Base-by-base conservation (phyloP, 2,888 invertebrate species). In the Lypha dubia region DNA sequence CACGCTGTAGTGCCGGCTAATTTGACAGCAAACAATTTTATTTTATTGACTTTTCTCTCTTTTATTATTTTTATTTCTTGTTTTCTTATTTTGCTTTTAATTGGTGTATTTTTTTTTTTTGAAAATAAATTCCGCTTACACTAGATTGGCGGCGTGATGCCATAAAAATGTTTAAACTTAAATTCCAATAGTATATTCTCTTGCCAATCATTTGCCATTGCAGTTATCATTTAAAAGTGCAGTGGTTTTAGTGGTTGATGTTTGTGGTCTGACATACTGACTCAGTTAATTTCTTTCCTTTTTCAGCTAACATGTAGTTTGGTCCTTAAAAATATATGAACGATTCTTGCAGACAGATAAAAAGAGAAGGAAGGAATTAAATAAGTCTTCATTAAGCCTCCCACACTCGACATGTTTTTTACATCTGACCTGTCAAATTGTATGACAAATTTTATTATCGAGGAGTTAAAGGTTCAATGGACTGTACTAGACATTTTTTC, bases 261-360 rank as follows among this genome's bases (percentile, higher is more conserved):
- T 60, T 70, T 32, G 46, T 70, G 4, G 79, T 71, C 46, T 79
- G 79, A 79, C 79, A 79, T 11, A 79, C 79, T 79, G 79, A 79
- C 79, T 79, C 63, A 71, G 56, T 71, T 79, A 44, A 62, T 71
- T 17, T 49, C 1, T 41, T 8, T 49, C 8, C 20, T 49, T 49
- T 8, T 17, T 17, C 8, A 73, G 35, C 38, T 58, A 9, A 46
- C 46, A 5, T 58, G 46, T 49, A 35, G 71, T 46, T 58, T n/a
- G n/a, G n/a, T 35, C 35, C 46, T 20, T n/a, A 60, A 56, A 22
- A 11, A 65, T 60, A n/a, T n/a, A n/a, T n/a, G n/a, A n/a, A n/a
- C n/a, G 13, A 13, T 41, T 53, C 15, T 41, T 44, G 15, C 8
- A 32, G 35, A 17, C 8, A 32, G 35, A n/a, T 15, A 22, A 46